Conservation (phyloP, 2,888 invertebrate genomes). For the Tipula confusa region DNA sequence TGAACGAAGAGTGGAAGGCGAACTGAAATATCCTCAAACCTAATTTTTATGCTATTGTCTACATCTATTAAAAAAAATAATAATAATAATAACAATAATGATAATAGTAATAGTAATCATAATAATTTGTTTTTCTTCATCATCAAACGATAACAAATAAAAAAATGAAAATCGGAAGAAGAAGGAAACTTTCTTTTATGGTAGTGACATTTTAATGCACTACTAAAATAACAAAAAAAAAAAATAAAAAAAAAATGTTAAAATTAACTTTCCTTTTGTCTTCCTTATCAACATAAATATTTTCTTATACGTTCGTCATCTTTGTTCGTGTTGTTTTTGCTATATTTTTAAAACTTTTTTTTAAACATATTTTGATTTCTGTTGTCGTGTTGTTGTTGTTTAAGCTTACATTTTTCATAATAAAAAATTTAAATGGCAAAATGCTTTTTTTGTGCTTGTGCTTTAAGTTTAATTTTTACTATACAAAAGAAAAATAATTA, state of each 20-base stretch:
- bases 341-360: neutral
- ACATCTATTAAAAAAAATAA: neutral
- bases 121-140: slow-evolving; percentile 16
- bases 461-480: neutral
- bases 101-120: neutral
- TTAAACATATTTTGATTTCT: neutral
- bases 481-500: neutral
- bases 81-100: neutral
- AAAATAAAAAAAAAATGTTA: too few relatives aligned
- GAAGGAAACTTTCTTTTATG: neutral
- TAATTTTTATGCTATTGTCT: neutral
- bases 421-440: neutral
- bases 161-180: neutral
- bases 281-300: neutral
- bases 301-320: neutral
- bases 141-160: neutral
- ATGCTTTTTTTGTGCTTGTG: neutral
- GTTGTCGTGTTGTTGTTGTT: neutral
- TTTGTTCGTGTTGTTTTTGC: neutral
- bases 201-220: slow-evolving; percentile 4
- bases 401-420: neutral
- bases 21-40: neutral
- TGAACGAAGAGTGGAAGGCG: neutral
- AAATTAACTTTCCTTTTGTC: neutral
- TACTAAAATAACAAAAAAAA: neutral